These are phyloP conservation scores for Sinocyclocheilus rhinocerous DNA, from an alignment of 2,113 vertebrate genomes.

Conservation along the genomic window DNA sequence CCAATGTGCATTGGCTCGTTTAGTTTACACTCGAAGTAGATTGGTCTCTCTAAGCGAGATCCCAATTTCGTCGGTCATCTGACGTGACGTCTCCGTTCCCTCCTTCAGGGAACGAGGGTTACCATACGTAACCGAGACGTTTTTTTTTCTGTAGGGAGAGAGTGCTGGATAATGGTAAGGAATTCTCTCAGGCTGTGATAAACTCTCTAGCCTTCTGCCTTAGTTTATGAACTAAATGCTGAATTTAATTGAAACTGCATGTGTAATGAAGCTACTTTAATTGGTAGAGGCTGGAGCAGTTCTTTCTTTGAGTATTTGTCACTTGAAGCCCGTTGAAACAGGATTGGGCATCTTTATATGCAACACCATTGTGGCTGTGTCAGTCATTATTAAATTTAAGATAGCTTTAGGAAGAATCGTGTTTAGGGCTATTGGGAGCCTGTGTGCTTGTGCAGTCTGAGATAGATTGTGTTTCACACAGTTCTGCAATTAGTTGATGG, in stretches of 20 bases:
- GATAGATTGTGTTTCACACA: slow-evolving; percentile 1
- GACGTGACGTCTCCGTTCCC: too few relatives aligned
- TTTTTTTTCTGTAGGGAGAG: not conserved
- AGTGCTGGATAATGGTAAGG: too few relatives aligned
- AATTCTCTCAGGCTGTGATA: slow-evolving; percentile 9
- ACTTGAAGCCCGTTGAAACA: slow-evolving; percentile 13
- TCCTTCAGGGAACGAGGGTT: too few relatives aligned
- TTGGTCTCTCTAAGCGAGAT: too few relatives aligned
- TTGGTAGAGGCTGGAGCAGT: not conserved
- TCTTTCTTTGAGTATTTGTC: not conserved
- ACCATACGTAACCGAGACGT: too few relatives aligned
- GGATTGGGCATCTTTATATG: not conserved
- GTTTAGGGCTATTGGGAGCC: not conserved
- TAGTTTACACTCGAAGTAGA: too few relatives aligned
- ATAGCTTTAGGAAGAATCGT: slow-evolving; percentile 1
- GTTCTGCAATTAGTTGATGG: not conserved
- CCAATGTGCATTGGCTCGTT: too few relatives aligned
- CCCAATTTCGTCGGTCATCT: too few relatives aligned
- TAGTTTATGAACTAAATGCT: slow-evolving; percentile 29
- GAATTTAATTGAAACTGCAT: slow-evolving; percentile 32
- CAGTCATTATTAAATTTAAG: slow-evolving; percentile 29
- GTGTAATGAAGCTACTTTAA: slow-evolving; percentile 29
- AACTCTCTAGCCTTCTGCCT: slow-evolving; percentile 7
- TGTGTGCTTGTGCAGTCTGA: not conserved
- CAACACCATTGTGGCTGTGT: not conserved